Conservation (phyloP, 53 echinoderm and acorn worm species). For the Patiria pectinifera region DNA sequence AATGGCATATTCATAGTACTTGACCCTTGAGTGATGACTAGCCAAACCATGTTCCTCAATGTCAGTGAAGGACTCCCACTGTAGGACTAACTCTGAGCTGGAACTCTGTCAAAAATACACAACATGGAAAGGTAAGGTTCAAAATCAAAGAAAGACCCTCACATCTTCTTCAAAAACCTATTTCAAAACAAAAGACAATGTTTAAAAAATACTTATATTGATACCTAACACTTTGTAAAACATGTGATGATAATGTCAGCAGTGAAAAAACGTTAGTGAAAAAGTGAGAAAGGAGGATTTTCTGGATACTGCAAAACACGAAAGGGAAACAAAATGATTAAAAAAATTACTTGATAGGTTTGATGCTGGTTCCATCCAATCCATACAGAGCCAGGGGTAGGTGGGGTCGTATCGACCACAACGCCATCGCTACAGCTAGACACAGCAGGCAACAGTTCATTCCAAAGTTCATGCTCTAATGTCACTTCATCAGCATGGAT, state of each 20-base stretch:
- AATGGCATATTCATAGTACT: conserved; percentile 67
- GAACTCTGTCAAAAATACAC: conserved; percentile 27
- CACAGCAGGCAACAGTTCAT: conserved; percentile 45
- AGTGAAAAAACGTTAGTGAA: no score
- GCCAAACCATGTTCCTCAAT: conserved; percentile 65
- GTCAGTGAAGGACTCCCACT: conserved; percentile 68
- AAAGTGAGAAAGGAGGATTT: no score
- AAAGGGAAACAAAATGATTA: no score
- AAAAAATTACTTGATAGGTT: conserved; percentile 45
- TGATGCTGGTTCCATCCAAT: conserved; percentile 57
- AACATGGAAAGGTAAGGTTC: no score
- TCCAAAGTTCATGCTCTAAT: conserved; percentile 44
- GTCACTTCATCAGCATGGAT: conserved; percentile 64
- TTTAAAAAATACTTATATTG: no score
- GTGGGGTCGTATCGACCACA: conserved; percentile 62
- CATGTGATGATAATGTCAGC: no score
- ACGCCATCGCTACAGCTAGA: conserved; percentile 66
- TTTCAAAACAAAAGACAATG: no score
- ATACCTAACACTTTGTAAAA: no score
- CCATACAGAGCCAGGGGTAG: conserved; percentile 54
- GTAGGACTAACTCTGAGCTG: conserved; percentile 29
- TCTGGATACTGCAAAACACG: no score
- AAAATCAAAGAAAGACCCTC: no score
- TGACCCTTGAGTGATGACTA: conserved; percentile 59
- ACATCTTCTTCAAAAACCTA: no score